Conservation (phyloP, 2,797 vertebrate species). For the Alca torda region DNA sequence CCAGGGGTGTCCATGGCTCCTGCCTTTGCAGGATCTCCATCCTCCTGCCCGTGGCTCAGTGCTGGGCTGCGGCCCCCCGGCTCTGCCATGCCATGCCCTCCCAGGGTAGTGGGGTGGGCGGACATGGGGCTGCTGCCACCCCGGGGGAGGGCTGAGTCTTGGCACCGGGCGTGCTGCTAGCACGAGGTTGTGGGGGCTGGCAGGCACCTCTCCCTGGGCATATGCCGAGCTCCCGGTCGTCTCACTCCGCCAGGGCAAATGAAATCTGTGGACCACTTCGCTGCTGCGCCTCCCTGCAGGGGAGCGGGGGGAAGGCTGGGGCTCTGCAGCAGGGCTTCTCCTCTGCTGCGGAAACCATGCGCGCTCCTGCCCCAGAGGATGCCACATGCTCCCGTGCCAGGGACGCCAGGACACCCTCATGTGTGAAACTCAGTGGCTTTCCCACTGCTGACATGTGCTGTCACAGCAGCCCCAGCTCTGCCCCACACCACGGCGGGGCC, state of each 20-base stretch:
- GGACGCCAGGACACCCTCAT: accelerated
- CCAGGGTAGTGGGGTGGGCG: background rate
- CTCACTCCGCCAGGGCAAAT: background rate
- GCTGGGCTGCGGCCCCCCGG: background rate
- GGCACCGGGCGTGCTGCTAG: accelerated
- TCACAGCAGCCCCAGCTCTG: background rate
- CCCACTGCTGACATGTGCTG: background rate
- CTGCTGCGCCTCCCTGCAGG: accelerated
- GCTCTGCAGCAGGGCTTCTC: background rate
- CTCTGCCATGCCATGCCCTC: accelerated
- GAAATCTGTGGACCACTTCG: accelerated
- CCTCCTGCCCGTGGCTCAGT: background rate
- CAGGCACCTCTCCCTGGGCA: background rate
- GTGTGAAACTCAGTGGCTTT: background rate
- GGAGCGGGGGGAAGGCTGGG: background rate
- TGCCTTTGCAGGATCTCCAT: background rate
- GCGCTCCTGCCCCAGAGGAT: background rate
- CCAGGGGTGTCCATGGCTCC: background rate
- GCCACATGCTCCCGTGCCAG: accelerated
- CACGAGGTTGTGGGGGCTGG: accelerated
- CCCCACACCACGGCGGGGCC: background rate
- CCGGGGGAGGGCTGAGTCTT: background rate
- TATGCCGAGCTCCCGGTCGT: accelerated
- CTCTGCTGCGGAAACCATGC: background rate
- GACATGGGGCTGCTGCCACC: background rate